phyloP scores from a whole-genome alignment of 1,140 invertebrate species.

The Cheumatopsyche charites region DNA sequence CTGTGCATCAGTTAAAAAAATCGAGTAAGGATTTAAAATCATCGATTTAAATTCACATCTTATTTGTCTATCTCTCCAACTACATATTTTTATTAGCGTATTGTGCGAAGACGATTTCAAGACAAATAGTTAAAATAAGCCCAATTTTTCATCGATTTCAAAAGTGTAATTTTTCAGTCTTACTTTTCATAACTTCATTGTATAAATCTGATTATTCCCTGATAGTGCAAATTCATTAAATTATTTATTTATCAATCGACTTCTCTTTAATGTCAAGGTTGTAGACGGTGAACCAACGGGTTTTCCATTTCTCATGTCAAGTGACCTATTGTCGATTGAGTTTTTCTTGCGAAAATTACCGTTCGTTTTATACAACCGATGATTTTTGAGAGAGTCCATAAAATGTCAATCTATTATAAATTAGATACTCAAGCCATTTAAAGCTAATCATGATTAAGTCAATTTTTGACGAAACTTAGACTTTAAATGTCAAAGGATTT shows the following conservation, averaged over 20 bases:
- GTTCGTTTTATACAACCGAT: neutral
- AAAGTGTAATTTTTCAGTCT: neutral
- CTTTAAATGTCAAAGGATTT: conserved; percentile 2
- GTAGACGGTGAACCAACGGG: conserved; percentile 1
- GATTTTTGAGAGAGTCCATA: neutral
- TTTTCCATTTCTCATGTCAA: conserved; percentile 13
- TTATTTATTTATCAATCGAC: neutral
- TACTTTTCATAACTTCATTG: neutral
- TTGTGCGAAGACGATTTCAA: neutral
- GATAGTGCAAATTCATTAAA: neutral
- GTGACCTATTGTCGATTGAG: conserved; percentile 11
- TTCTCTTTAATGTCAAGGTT: conserved; percentile 7
- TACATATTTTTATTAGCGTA: too few relatives aligned
- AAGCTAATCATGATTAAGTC: too few relatives aligned
- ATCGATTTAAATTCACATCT: too few relatives aligned
- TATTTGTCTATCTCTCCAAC: too few relatives aligned
- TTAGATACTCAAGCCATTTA: too few relatives aligned
- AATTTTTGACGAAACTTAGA: neutral
- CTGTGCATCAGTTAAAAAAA: too few relatives aligned
- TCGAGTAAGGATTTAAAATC: too few relatives aligned
- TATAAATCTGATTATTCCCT: neutral
- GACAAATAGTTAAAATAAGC: neutral
- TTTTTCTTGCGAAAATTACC: neutral
- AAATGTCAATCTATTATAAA: neutral
- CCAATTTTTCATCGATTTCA: neutral